phyloP scores from a whole-genome alignment of 2,113 vertebrate genomes.

The Craseonycteris thonglongyai region DNA sequence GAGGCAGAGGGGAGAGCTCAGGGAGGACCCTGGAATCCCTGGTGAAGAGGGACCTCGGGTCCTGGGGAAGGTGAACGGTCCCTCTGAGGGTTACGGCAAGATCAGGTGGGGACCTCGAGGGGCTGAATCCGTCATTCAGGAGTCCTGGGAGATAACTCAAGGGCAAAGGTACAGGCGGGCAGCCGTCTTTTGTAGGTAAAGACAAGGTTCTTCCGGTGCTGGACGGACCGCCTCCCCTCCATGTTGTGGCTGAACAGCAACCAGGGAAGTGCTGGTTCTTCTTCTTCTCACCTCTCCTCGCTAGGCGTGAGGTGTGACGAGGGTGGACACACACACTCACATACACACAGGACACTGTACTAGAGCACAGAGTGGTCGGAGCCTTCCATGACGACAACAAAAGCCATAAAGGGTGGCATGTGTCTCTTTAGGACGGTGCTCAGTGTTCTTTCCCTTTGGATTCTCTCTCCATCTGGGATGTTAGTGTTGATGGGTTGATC shows the following conservation, averaged over 20 bases:
- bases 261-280: background rate
- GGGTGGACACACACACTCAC: background rate
- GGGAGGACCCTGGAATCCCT: background rate
- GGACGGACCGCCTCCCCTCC: background rate
- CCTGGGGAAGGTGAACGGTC: background rate
- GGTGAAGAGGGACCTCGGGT: background rate
- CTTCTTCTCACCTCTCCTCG: background rate
- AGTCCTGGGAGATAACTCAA: no score
- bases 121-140: background rate
- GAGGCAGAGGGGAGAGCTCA: background rate
- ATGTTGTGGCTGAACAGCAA: background rate
- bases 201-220: background rate
- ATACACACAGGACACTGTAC: background rate
- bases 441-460: background rate
- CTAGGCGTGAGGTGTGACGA: background rate
- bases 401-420: background rate
- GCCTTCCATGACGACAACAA: background rate
- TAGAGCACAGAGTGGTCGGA: background rate
- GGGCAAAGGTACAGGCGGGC: background rate
- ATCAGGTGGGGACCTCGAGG: background rate
- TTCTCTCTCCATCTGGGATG: background rate
- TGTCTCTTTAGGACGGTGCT: background rate
- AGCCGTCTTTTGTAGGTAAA: background rate
- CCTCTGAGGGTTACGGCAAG: background rate
- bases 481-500: background rate